Base-by-base conservation (phyloP, 1,140 invertebrate species). In the Drosophila pachea region DNA sequence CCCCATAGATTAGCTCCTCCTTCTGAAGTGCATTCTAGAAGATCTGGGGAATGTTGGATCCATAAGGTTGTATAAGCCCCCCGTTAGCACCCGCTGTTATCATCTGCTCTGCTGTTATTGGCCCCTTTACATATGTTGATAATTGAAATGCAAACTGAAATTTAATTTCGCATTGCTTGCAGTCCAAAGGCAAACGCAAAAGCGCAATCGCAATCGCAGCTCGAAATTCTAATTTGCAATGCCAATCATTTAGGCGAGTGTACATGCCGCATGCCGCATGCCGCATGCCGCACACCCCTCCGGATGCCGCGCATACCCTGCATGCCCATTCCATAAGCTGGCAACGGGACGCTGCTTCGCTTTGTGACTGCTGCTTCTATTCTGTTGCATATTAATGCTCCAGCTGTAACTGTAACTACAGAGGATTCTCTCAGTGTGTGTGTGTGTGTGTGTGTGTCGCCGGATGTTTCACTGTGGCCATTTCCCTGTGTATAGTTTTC, bases 401-500 rank as follows among this genome's bases (percentile, higher is more conserved):
- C 14, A 35, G 14, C 48, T 14, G 31, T 9, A 32, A 32, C 47
- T 48, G 47, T 48, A 31, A 49, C 29, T 33, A 29, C 12, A 43
- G 29, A 14, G 31, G 58, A 14, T 12, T 11, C 22, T 14, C 22
- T 54, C 5, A 7, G 4, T 33, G 7, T 32, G 5, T 11, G 8
- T 38, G 14, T 53, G 4, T 31, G 36, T 50, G 36, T 32, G 22
- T 40, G 31, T 43, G 55, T 53, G 16, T 60, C 63, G 74, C 48
- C 48, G 53, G 22, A 73, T 61, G 49, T 48, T 66, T 73, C 67
- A 65, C 33, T 64, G 33, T 52, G 50, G 53, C 68, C 56, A 65
- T 70, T 59, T 62, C 60, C 43, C 73, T 76, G 61, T 58, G 64
- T 69, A 76, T 84, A 83, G 79, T 76, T 84, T 84, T 78, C 74